Percentiles rank a stretch among this genome's conserved stretches.
Evolutionary conservation across 2,888 invertebrate genomes (phyloP).

Genomic region (Trachelus iudaicus): DNA sequence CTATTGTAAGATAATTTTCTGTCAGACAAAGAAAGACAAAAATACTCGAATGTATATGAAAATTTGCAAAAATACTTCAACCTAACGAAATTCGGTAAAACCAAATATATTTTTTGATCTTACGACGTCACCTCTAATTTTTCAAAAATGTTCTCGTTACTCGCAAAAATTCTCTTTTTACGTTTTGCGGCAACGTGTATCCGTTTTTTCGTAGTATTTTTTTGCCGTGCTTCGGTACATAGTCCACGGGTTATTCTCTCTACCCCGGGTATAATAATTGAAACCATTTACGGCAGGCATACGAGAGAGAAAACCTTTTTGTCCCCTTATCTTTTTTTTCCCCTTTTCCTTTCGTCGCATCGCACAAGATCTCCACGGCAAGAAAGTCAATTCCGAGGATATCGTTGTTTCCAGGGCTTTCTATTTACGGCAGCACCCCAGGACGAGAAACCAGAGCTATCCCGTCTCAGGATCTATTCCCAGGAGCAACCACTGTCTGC

Average conservation of each 20-base stretch:
- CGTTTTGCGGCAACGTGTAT: background rate
- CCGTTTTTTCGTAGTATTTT: background rate
- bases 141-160: background rate
- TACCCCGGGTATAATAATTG: conserved; percentile 12
- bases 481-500: conserved; percentile 26
- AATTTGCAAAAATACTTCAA: background rate
- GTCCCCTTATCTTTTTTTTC: background rate
- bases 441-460: conserved; percentile 44
- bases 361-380: conserved; percentile 9
- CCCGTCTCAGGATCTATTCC: conserved; percentile 55
- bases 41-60: background rate
- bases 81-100: background rate
- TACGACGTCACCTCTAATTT: background rate
- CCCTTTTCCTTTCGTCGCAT: conserved; percentile 17
- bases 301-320: background rate
- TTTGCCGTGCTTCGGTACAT: background rate
- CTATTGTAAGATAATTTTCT: background rate
- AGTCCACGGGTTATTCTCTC: background rate
- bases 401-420: conserved; percentile 32
- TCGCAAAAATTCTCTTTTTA: background rate
- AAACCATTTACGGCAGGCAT: conserved; percentile 19
- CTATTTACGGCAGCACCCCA: conserved; percentile 37
- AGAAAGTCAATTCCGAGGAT: conserved; percentile 41
- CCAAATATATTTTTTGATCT: background rate
- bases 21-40: background rate